phyloP scores from a whole-genome alignment of 2,888 invertebrate species.

The Dilophus febrilis region DNA sequence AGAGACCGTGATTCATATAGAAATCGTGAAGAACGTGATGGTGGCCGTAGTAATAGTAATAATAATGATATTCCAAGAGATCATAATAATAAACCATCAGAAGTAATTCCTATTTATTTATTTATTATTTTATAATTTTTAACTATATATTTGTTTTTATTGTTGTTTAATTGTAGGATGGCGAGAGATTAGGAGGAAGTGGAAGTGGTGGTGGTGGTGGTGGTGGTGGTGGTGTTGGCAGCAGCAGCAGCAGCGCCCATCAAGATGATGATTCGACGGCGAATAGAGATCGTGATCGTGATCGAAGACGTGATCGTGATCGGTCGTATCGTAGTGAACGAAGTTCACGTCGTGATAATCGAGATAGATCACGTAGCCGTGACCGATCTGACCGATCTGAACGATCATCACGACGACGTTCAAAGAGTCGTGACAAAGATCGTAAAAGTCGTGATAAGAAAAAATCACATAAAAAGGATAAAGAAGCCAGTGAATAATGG shows the following conservation, averaged over 20 bases:
- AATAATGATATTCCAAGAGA: no score
- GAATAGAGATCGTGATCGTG: conserved; percentile 18
- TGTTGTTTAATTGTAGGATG: no score
- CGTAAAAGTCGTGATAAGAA: conserved; percentile 50
- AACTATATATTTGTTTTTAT: no score
- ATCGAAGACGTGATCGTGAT: conserved; percentile 24
- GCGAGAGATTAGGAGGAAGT: no score
- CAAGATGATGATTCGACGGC: background rate
- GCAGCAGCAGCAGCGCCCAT: no score
- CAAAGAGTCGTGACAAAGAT: conserved; percentile 36
- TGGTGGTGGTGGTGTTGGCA: no score
- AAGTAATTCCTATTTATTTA: no score
- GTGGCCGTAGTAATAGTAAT: no score
- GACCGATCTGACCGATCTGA: conserved; percentile 39
- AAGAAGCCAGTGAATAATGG: conserved; percentile 52
- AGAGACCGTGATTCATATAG: conserved; percentile 14
- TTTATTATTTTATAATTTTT: no score
- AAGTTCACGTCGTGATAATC: background rate
- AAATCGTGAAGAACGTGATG: conserved; percentile 20
- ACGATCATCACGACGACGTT: conserved; percentile 46
- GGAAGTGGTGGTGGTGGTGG: no score
- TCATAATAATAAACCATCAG: no score
- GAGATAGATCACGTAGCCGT: conserved; percentile 42
- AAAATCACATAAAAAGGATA: conserved; percentile 53
- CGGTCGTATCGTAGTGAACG: background rate